Conservation (phyloP, 2,113 vertebrate species). For the Copsychus sechellarum region DNA sequence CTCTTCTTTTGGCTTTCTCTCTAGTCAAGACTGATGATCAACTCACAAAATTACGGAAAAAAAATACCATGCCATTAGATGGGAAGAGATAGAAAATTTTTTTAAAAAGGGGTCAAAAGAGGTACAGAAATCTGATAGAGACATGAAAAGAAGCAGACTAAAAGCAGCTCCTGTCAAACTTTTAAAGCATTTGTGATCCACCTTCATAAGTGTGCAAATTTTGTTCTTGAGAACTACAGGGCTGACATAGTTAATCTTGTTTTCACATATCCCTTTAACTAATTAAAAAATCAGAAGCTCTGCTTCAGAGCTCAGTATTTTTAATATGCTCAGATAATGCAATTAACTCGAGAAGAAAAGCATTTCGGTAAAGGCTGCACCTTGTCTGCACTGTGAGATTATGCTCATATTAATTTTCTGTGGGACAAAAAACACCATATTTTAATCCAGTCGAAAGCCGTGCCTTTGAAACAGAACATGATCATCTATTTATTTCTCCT, state of each 20-base stretch:
- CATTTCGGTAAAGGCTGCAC: neutral
- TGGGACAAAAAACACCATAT: neutral
- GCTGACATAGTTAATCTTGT: conserved; percentile 38
- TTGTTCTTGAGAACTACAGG: neutral
- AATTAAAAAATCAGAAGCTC: conserved; percentile 57
- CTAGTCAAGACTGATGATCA: conserved; percentile 45
- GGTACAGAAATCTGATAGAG: neutral
- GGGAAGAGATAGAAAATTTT: neutral
- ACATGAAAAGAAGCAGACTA: neutral
- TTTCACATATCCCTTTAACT: conserved; percentile 58
- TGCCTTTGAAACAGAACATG: neutral
- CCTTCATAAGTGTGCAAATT: neutral
- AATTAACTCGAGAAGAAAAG: conserved; percentile 53
- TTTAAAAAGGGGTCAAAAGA: conserved; percentile 5
- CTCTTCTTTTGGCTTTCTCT: conserved; percentile 26
- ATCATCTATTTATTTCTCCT: conserved; percentile 12
- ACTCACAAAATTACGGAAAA: conserved; percentile 20
- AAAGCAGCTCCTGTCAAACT: neutral
- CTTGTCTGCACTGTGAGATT: neutral
- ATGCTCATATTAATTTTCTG: neutral
- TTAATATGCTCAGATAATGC: conserved; percentile 55
- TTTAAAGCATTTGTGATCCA: neutral
- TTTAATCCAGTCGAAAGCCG: neutral
- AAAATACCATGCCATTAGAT: conserved; percentile 24
- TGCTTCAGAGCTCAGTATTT: conserved; percentile 52